Evolutionary conservation across 35 echinoderm and acorn worm species (phyloP).

Genomic region (Patiria miniata): DNA sequence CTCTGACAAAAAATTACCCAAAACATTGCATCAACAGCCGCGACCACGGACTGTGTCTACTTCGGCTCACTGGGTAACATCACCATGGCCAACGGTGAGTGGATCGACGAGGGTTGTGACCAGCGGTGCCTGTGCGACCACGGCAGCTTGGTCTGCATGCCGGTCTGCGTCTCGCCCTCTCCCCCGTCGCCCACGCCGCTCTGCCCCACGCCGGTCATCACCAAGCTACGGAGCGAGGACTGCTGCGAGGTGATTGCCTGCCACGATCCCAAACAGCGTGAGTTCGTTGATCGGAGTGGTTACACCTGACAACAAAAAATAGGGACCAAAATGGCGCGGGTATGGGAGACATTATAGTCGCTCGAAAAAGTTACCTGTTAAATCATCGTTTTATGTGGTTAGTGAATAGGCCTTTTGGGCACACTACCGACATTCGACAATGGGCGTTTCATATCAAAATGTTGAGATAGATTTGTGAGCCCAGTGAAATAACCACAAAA

Average conservation of each 20-base stretch:
- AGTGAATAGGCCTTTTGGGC: too few species aligned
- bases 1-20: too few species aligned
- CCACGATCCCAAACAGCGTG: conserved; percentile 89
- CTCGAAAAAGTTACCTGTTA: not conserved
- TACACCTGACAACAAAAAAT: too few species aligned
- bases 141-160: conserved; percentile 80
- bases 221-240: conserved; percentile 70
- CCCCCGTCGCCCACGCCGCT: conserved; percentile 72
- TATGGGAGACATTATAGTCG: too few species aligned
- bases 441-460: too few species aligned
- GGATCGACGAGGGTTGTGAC: conserved; percentile 83
- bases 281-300: not conserved
- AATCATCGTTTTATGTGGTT: too few species aligned
- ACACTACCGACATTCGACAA: too few species aligned
- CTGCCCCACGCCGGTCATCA: conserved; percentile 82
- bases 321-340: too few species aligned
- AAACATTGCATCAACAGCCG: conserved; percentile 32
- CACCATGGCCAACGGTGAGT: conserved; percentile 76
- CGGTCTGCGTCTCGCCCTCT: conserved; percentile 70
- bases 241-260: conserved; percentile 90
- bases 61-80: conserved; percentile 58
- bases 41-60: conserved; percentile 41
- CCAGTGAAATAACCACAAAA: too few species aligned
- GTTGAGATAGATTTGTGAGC: too few species aligned
- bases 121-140: conserved; percentile 68